These are phyloP conservation scores for Salarias fasciatus DNA, from an alignment of 2,797 vertebrate genomes.

Conservation along the genomic window DNA sequence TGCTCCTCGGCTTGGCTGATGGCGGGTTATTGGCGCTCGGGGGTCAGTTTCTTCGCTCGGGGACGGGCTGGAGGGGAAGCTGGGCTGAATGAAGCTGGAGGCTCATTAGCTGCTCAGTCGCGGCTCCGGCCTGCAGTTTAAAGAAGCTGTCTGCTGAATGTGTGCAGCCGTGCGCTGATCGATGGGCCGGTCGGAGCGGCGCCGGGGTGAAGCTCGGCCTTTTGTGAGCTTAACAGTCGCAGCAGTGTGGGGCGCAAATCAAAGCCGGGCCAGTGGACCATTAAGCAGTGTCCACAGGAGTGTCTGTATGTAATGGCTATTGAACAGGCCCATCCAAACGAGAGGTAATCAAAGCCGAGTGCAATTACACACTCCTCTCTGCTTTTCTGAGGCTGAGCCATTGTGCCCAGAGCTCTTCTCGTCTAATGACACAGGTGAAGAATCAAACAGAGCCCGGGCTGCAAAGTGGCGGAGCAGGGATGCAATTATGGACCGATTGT, in stretches of 20 bases:
- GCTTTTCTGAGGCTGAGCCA: conserved; percentile 59
- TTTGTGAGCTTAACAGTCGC: conserved; percentile 53
- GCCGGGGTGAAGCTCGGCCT: conserved; percentile 26
- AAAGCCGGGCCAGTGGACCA: conserved; percentile 56
- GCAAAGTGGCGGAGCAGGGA: conserved; percentile 54
- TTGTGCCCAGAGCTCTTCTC: conserved; percentile 72
- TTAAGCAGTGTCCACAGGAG: conserved; percentile 63
- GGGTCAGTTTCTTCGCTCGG: no score
- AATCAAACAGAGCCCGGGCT: conserved; percentile 48
- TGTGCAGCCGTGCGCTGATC: conserved; percentile 10
- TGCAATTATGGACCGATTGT: conserved; percentile 71
- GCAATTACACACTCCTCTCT: conserved; percentile 80
- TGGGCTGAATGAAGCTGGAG: conserved; percentile 10
- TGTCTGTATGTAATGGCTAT: conserved; percentile 81
- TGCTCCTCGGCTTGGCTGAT: no score
- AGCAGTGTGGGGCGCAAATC: conserved; percentile 52
- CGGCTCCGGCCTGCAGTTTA: conserved; percentile 13
- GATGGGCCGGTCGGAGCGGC: conserved; percentile 18
- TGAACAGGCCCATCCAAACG: conserved; percentile 70
- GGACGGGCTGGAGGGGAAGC: no score
- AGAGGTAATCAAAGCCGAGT: conserved; percentile 80
- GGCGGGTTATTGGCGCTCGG: no score
- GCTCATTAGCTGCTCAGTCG: conserved; percentile 10
- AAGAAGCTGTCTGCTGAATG: conserved; percentile 4
- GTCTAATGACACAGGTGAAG: conserved; percentile 77